Conservation (phyloP, 2,113 vertebrate genomes). For the Nannospalax galili region DNA sequence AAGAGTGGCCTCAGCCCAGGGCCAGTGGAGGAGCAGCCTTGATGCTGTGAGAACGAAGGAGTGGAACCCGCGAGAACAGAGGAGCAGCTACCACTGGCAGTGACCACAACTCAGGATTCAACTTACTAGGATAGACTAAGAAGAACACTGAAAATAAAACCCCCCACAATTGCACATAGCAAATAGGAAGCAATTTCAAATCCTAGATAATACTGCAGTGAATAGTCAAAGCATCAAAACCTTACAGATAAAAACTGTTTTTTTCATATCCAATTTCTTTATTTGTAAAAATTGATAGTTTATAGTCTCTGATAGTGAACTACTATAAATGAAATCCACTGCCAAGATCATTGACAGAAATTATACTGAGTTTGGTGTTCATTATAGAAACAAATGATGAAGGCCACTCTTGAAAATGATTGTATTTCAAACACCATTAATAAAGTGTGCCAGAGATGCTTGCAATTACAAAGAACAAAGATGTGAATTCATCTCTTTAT, state of each 20-base stretch:
- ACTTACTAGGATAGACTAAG: background rate
- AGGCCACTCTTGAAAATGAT: too few relatives aligned
- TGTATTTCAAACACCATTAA: background rate
- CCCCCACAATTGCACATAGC: background rate
- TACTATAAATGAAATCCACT: background rate
- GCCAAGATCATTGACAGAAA: background rate
- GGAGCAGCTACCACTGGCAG: too few relatives aligned
- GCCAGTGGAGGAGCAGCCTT: too few relatives aligned
- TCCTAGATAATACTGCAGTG: background rate
- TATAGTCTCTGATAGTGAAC: background rate
- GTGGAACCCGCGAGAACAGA: too few relatives aligned
- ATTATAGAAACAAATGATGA: background rate
- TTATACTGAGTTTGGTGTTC: background rate
- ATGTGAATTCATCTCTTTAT: background rate
- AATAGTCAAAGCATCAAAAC: background rate
- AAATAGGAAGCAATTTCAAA: background rate
- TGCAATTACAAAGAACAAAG: background rate
- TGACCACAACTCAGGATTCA: too few relatives aligned
- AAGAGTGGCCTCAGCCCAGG: too few relatives aligned
- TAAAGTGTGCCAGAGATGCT: background rate
- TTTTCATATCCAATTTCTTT: background rate
- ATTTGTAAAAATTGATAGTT: background rate
- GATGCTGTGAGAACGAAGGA: too few relatives aligned
- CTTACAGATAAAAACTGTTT: background rate
- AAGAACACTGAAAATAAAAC: background rate